A percentile compares a stretch with the other conserved stretches of the same genome.
Conservation (phyloP, 2,113 vertebrate species). For the Micronycteris hirsuta region DNA sequence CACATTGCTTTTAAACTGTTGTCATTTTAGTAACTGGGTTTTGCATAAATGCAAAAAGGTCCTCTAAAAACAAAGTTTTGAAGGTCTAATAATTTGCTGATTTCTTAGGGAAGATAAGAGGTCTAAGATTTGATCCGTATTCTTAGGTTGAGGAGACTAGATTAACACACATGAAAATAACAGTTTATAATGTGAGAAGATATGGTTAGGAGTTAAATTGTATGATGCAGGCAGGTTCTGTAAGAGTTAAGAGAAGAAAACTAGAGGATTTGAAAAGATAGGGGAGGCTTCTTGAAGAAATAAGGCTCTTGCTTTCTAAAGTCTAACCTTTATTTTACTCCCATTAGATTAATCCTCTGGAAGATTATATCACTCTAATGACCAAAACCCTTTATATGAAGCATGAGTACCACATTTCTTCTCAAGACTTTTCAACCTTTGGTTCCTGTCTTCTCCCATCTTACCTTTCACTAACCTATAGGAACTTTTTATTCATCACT, state of each 20-base stretch:
- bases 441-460: not conserved
- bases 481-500: conserved; percentile 2
- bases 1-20: not conserved
- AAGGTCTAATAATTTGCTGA: not conserved
- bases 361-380: not conserved
- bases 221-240: not conserved
- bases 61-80: not conserved
- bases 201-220: not conserved
- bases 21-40: not conserved
- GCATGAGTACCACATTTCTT: not conserved
- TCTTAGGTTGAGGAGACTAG: not conserved
- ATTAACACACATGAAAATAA: not conserved
- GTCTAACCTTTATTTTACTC: not conserved
- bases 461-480: not conserved
- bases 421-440: not conserved
- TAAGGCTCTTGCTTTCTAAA: not conserved
- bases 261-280: not conserved
- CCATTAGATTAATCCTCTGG: not conserved
- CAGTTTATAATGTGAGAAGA: not conserved
- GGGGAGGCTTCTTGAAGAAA: not conserved
- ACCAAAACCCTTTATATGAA: not conserved
- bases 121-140: not conserved
- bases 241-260: not conserved
- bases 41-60: not conserved
- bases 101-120: not conserved